These are phyloP conservation scores for Danio choprae DNA, from an alignment of 2,797 vertebrate genomes.

Conservation along the genomic window DNA sequence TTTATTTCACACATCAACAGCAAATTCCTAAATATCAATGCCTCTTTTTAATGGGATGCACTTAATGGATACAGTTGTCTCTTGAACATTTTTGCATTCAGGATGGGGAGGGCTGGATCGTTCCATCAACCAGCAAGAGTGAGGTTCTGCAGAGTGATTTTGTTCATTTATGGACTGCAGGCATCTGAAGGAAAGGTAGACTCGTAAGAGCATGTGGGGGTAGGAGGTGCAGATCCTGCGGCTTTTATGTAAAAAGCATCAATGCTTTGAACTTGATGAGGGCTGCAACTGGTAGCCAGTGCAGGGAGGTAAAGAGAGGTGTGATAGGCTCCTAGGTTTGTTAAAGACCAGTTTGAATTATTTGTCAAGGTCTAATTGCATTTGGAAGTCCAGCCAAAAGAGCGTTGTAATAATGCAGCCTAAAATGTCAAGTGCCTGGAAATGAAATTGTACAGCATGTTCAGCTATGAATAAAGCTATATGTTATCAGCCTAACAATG, in stretches of 20 bases:
- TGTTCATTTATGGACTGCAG: no score
- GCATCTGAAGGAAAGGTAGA: background rate
- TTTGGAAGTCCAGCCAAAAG: background rate
- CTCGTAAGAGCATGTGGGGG: background rate
- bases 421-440: background rate
- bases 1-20: no score
- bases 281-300: background rate
- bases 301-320: background rate
- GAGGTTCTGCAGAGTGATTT: background rate
- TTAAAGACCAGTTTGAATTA: background rate
- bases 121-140: background rate
- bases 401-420: background rate
- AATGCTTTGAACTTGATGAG: background rate
- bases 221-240: background rate
- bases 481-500: no score
- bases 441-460: no score
- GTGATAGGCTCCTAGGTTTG: background rate
- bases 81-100: background rate
- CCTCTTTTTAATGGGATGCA: background rate
- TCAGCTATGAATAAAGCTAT: no score
- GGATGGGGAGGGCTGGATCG: background rate
- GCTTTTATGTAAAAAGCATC: background rate
- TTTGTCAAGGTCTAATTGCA: background rate
- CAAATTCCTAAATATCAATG: no score
- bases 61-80: background rate